phyloP scores from a whole-genome alignment of 2,888 invertebrate genomes.

The Linyphia triangularis region DNA sequence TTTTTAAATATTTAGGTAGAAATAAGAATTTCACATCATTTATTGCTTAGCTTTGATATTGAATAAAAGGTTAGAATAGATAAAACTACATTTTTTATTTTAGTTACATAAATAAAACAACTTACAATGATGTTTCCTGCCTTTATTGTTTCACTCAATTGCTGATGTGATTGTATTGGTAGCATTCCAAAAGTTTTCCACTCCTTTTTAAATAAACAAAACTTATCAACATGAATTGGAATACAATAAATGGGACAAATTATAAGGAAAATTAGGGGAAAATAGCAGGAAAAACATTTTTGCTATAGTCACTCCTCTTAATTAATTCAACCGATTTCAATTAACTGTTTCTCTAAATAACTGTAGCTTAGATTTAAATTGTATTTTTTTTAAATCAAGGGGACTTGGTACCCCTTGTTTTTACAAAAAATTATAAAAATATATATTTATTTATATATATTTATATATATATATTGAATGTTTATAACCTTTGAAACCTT shows the following conservation, averaged over 20 bases:
- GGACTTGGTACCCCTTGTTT: too few relatives aligned
- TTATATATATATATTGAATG: too few relatives aligned
- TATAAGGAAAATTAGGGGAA: not conserved
- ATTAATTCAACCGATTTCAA: too few relatives aligned
- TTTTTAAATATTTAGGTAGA: not conserved
- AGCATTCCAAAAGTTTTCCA: slow-evolving; percentile 53
- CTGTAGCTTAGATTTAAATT: too few relatives aligned
- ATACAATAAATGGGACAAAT: not conserved
- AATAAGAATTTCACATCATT: not conserved
- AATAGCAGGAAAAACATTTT: too few relatives aligned
- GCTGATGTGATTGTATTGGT: slow-evolving; percentile 62
- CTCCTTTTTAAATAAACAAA: slow-evolving; percentile 33
- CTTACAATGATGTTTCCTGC: slow-evolving; percentile 43
- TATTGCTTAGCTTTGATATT: not conserved
- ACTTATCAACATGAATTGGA: not conserved
- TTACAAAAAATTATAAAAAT: too few relatives aligned
- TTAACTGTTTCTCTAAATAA: too few relatives aligned
- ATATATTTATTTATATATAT: too few relatives aligned
- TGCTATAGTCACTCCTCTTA: too few relatives aligned
- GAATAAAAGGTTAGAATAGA: not conserved
- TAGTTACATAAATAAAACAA: not conserved
- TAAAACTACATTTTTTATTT: not conserved
- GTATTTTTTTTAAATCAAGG: too few relatives aligned
- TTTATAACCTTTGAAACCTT: too few relatives aligned
- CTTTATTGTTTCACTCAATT: slow-evolving; percentile 43